phyloP scores from a whole-genome alignment of 2,797 vertebrate species.

The Acipenser ruthenus region DNA sequence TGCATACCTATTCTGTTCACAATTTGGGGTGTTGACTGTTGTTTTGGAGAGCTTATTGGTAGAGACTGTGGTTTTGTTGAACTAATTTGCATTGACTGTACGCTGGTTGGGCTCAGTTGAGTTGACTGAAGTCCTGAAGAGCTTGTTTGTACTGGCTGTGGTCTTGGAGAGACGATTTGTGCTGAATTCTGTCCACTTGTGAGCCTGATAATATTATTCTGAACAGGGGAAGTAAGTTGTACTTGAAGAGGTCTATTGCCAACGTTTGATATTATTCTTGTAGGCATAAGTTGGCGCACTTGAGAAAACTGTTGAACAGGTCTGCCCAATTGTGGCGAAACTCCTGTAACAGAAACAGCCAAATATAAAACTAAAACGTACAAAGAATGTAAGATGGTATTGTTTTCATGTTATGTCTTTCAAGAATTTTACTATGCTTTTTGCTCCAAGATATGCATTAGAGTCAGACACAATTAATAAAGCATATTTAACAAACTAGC shows the following conservation, averaged over 20 bases:
- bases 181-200: constrained; percentile 35
- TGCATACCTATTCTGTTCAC: constrained; percentile 35
- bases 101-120: constrained; percentile 21
- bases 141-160: constrained; percentile 21
- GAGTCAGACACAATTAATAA: too few species aligned
- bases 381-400: background rate
- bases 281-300: constrained; percentile 18
- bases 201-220: constrained; percentile 36
- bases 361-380: background rate
- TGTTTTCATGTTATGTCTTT: constrained; percentile 1
- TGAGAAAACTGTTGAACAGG: constrained; percentile 30
- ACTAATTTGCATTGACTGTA: constrained; percentile 2
- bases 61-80: constrained; percentile 6
- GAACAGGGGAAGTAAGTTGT: constrained; percentile 23
- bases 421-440: too few species aligned
- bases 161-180: constrained; percentile 1
- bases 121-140: constrained; percentile 25
- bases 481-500: too few species aligned
- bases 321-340: constrained; percentile 18
- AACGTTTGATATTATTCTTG: constrained; percentile 29
- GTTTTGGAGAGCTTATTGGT: constrained; percentile 18
- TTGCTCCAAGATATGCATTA: too few species aligned
- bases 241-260: constrained; percentile 34
- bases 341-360: constrained; percentile 12
- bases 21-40: constrained; percentile 15